Evolutionary conservation across 2,888 invertebrate genomes (phyloP).

Genomic region (Aleiodes alternator): DNA sequence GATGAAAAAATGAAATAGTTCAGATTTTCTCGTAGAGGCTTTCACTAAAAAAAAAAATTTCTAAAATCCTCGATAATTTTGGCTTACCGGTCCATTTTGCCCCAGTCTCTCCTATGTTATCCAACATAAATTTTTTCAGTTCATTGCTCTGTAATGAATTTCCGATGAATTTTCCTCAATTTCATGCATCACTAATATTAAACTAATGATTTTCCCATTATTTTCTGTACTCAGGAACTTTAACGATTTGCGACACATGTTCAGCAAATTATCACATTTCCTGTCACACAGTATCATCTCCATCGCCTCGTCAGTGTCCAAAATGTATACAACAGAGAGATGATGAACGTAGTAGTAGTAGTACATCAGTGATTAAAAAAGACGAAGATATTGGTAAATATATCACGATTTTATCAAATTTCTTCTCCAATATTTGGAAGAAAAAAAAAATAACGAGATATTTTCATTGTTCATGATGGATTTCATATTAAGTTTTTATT

Average conservation of each 20-base stretch:
- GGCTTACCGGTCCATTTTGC: too few relatives aligned
- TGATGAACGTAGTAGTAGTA: slow-evolving; percentile 31
- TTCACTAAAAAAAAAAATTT: too few relatives aligned
- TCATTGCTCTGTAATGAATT: too few relatives aligned
- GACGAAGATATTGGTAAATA: slow-evolving; percentile 68
- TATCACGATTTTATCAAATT: neutral
- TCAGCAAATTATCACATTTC: slow-evolving; percentile 77
- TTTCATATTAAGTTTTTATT: slow-evolving; percentile 14
- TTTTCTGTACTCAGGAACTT: slow-evolving; percentile 68
- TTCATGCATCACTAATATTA: too few relatives aligned
- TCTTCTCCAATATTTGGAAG: too few relatives aligned
- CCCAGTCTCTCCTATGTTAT: too few relatives aligned
- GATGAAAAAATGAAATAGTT: too few relatives aligned
- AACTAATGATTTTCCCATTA: neutral
- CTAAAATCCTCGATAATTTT: too few relatives aligned
- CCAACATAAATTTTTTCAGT: too few relatives aligned
- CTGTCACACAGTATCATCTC: slow-evolving; percentile 76
- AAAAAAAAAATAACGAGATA: neutral
- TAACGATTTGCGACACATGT: slow-evolving; percentile 77
- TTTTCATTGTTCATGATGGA: slow-evolving; percentile 13
- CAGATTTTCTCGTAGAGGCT: too few relatives aligned
- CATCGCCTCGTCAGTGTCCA: slow-evolving; percentile 76
- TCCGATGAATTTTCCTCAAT: too few relatives aligned
- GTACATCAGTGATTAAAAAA: slow-evolving; percentile 57
- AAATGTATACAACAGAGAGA: slow-evolving; percentile 71